phyloP scores from a whole-genome alignment of 1,140 invertebrate genomes.

The Trichonephila clavipes region DNA sequence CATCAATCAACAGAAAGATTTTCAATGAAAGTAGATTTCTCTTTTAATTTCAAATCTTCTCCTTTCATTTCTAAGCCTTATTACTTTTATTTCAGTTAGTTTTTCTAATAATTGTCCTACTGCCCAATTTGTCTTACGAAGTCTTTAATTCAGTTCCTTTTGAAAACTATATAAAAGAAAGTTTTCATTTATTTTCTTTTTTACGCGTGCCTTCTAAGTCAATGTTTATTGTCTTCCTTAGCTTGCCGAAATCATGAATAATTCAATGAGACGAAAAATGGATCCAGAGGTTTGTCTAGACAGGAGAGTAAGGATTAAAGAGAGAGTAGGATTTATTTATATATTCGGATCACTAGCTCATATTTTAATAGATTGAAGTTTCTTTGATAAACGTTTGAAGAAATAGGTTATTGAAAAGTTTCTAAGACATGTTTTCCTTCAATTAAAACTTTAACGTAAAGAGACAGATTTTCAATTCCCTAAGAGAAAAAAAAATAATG shows the following conservation, averaged over 20 bases:
- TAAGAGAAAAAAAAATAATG: too few species aligned
- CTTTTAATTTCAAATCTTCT: not conserved
- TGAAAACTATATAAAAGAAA: not conserved
- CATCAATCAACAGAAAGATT: not conserved
- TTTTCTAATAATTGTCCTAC: not conserved
- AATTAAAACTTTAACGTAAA: too few species aligned
- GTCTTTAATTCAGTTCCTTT: not conserved
- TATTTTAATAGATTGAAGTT: not conserved
- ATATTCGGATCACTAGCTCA: not conserved
- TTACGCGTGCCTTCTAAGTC: too few species aligned
- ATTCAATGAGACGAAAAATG: slow-evolving; percentile 10
- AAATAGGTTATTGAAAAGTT: too few species aligned
- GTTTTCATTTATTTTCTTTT: not conserved
- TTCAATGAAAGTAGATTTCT: not conserved
- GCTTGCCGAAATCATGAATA: not conserved
- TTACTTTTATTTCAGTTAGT: not conserved
- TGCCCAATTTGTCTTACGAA: not conserved
- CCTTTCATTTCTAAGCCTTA: not conserved
- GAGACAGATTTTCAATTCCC: too few species aligned
- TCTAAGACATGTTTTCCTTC: too few species aligned
- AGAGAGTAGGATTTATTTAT: not conserved
- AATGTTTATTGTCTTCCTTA: not conserved
- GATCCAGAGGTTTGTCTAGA: not conserved
- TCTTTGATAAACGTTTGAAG: not conserved
- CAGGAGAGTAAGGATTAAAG: not conserved